Evolutionary conservation across 2,888 invertebrate genomes (phyloP), one percentile per base, ranked within the genome.

Genomic region (Ditula angustiorana): DNA sequence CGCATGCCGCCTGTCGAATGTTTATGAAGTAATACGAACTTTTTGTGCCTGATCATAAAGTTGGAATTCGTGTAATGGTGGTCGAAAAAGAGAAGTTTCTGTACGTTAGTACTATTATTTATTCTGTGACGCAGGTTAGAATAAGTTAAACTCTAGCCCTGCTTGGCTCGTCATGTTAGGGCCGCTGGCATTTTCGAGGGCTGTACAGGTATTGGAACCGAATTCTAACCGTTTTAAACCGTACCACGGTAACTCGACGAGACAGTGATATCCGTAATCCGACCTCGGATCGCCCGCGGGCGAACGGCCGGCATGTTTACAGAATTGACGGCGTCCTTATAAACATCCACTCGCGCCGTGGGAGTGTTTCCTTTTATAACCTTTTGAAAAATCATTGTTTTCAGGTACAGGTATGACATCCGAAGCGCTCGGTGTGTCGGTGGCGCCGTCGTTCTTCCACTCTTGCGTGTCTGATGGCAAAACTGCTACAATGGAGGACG

Each of bases 391-490:
- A 13, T 56, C 59, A 67, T 71, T 74, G 67, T 74, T 81, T 80
- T 41, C 80, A 92, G 95, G 96, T 78, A 98, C 98, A 60, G 97
- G 98, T 75, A 98, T 98, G 98, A 97, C 97, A 74, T 97, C 98
- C 75, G 98, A 98, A 92, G 98, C 98, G 44, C 94, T 99, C 73
- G 98, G 98, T 70, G 98, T 99, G 78, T 98, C 98, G 41, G 98
- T 98, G 53, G 98, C 98, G 59, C 98, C 98, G 21, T 98, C 98
- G 76, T 98, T 99, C 90, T 98, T 99, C 93, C 98, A 98, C 90
- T 97, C 97, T 74, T 98, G 98, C 93, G 98, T 98, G 79, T 97
- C 97, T 79, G 98, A 98, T 87, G 98, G 98, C 69, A 97, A 98
- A 93, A 96, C 97, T 53, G 98, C 98, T 68, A 97, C 97, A 88